Base-by-base conservation (phyloP, 2,888 invertebrate species). In the Entomobrya proxima region DNA sequence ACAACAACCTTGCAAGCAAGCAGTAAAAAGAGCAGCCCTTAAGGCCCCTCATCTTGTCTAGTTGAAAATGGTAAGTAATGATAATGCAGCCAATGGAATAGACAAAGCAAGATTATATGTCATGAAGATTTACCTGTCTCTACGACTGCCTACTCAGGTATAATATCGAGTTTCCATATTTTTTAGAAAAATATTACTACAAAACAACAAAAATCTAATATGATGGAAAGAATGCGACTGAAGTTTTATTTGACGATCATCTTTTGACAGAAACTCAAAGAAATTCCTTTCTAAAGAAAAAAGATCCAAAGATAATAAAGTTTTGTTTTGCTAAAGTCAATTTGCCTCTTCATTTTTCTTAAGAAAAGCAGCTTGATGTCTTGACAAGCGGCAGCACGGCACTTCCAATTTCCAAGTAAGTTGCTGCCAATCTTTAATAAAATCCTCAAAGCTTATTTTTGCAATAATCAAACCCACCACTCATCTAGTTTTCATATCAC, bases 1-100 rank as follows among this genome's bases (percentile, higher is more conserved):
- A n/a, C n/a, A n/a, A n/a, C n/a, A n/a, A n/a, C n/a, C n/a, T n/a
- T 24, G 35, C n/a, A 64, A 2, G n/a, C 30, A 58, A 64, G 13
- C 32, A 64, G 64, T 3, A 35, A 64, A 64, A 44, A 32, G 32
- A 74, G 74, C 74, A 75, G 44, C 76, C 76, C 76, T 76, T 37
- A 76, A 76, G 76, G 76, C 40, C 58, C 40, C 58, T 27, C 76
- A 13, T 4, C 44, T 69, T 44, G n/a, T 64, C 15, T n/a, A n/a
- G 27, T 58, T 27, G 35, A 18, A 35, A 35, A 64, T 64, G 32
- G 64, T 64, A 35, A 64, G 32, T 64, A 55, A 55, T 55, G 24
- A 55, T 55, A 55, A 24, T 55, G 55, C 18, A 15, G 24, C n/a
- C n/a, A n/a, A n/a, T n/a, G n/a, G n/a, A n/a, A n/a, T n/a, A n/a